Evolutionary conservation across 2,797 vertebrate genomes (phyloP).

Genomic region (Danio kyathit): DNA sequence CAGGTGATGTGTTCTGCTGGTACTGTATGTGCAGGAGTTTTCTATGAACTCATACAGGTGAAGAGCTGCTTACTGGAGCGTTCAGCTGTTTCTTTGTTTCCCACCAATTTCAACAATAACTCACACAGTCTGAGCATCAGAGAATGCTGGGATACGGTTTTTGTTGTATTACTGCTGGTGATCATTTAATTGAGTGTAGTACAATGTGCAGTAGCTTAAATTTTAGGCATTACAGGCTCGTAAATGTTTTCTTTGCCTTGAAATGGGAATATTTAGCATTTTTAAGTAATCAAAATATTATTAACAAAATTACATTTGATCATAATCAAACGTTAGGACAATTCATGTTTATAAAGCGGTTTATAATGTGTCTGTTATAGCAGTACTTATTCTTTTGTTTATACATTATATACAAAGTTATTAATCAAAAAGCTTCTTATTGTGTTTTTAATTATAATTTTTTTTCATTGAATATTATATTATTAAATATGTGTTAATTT

Average conservation of each 20-base stretch:
- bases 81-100: constrained; percentile 55
- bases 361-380: neutral
- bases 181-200: too few species aligned
- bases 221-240: neutral
- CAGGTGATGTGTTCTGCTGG: constrained; percentile 24
- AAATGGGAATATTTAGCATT: neutral
- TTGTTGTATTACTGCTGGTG: neutral
- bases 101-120: constrained; percentile 51
- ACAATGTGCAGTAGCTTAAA: neutral
- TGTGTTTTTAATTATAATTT: too few species aligned
- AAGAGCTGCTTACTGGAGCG: constrained; percentile 39
- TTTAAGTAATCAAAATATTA: neutral
- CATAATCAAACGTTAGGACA: neutral
- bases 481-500: too few species aligned
- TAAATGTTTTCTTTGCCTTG: neutral
- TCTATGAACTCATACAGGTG: constrained; percentile 48
- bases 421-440: too few species aligned
- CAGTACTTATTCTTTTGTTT: too few species aligned
- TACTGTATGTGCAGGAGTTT: constrained; percentile 63
- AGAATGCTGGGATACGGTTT: neutral
- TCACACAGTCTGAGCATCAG: constrained; percentile 21
- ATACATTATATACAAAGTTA: too few species aligned
- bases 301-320: neutral
- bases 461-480: too few species aligned
- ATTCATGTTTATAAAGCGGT: neutral